Conservation (phyloP, 2,888 invertebrate species). For the Chrysomela aeneicollis region DNA sequence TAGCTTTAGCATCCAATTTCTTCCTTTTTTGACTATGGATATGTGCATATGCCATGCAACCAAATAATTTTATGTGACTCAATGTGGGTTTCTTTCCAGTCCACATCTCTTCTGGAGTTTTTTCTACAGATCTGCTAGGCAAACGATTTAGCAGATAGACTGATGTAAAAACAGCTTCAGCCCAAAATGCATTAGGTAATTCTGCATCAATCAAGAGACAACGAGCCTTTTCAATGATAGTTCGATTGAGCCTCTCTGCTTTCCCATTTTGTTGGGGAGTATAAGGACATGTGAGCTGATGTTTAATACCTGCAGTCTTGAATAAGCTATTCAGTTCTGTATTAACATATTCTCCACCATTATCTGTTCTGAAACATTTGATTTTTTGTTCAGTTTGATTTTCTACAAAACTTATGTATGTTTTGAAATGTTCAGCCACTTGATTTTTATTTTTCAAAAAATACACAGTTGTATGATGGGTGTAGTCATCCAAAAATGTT, state of each 20-base stretch:
- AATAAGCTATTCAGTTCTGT: not conserved
- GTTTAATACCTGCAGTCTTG: slow-evolving; percentile 12
- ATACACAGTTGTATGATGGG: slow-evolving; percentile 1
- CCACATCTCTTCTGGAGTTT: too few species aligned
- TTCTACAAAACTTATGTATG: not conserved
- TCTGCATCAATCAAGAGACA: too few species aligned
- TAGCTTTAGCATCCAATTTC: too few species aligned
- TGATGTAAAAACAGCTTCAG: too few species aligned
- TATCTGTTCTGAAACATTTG: slow-evolving; percentile 9
- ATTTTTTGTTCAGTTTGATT: slow-evolving; percentile 4
- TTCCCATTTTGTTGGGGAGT: slow-evolving; percentile 10
- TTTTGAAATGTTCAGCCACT: slow-evolving; percentile 8
- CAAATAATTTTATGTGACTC: too few species aligned
- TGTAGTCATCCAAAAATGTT: too few species aligned
- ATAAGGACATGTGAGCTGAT: slow-evolving; percentile 1
- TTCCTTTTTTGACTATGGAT: too few species aligned
- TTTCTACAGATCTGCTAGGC: too few species aligned
- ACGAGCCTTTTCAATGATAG: not conserved
- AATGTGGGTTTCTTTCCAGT: too few species aligned
- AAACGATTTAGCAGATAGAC: too few species aligned
- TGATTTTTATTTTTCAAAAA: slow-evolving; percentile 10
- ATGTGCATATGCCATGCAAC: too few species aligned
- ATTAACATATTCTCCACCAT: slow-evolving; percentile 9
- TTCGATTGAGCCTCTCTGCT: slow-evolving; percentile 11
- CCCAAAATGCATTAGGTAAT: too few species aligned